Conservation (phyloP, 2,797 vertebrate genomes). For the Lacerta bilineata region DNA sequence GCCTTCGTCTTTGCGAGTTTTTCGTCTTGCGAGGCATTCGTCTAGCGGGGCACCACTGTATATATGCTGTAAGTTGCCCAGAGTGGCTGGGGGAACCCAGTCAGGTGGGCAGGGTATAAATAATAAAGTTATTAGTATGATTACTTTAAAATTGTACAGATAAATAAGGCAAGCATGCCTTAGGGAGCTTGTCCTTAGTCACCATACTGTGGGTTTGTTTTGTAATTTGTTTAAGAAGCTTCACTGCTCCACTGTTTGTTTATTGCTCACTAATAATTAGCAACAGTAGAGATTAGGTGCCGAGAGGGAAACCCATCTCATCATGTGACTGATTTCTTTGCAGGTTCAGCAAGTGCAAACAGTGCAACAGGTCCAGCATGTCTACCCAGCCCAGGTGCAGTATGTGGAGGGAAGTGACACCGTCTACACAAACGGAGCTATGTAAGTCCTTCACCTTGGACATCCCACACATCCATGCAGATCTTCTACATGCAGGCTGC, state of each 20-base stretch:
- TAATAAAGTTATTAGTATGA: no score
- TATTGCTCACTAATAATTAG: constrained; percentile 30
- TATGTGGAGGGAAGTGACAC: constrained; percentile 86
- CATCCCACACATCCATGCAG: constrained; percentile 13
- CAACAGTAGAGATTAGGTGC: background rate
- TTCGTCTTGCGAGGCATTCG: no score
- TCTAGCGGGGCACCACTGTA: no score
- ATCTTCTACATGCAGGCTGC: background rate
- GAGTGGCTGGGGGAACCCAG: no score
- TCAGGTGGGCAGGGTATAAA: no score
- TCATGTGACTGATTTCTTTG: constrained; percentile 59
- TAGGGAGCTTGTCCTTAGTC: background rate
- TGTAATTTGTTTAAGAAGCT: constrained; percentile 2
- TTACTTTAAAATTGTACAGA: background rate
- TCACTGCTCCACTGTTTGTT: background rate
- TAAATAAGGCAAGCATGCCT: background rate
- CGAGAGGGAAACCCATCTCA: background rate
- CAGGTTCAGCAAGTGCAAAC: constrained; percentile 86
- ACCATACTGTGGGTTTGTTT: constrained; percentile 1
- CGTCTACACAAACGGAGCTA: constrained; percentile 87
- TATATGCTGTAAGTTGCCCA: no score
- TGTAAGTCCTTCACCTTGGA: constrained; percentile 78
- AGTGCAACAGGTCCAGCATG: constrained; percentile 85
- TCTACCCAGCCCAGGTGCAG: constrained; percentile 87
- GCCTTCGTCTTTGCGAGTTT: no score